Evolutionary conservation across 2,888 invertebrate genomes (phyloP).

Genomic region (Punctoribates punctum): DNA sequence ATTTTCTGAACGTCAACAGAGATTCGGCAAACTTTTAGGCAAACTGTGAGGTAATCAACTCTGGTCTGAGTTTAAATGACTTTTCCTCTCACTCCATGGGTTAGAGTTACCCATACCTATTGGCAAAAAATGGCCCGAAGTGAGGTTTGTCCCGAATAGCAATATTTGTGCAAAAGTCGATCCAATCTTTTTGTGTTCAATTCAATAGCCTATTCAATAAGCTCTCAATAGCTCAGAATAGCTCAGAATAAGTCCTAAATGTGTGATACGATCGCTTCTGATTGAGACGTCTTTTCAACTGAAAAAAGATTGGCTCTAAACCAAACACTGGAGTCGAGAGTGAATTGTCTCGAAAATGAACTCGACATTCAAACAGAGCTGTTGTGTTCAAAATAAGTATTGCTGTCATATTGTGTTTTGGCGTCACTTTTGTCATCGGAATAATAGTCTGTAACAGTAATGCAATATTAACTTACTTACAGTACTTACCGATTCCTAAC

Average conservation of each 20-base stretch:
- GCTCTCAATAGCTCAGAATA: background rate
- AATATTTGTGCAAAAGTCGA: background rate
- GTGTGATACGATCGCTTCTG: slow-evolving; percentile 32
- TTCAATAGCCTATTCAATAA: background rate
- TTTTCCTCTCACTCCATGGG: background rate
- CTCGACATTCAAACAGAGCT: background rate
- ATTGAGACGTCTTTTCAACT: slow-evolving; percentile 9
- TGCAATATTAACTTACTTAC: slow-evolving; percentile 17
- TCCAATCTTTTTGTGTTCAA: slow-evolving; percentile 7
- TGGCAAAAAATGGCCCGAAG: background rate
- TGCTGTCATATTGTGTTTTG: slow-evolving; percentile 33
- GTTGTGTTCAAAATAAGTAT: background rate
- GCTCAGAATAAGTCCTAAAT: background rate
- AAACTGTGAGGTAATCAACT: background rate
- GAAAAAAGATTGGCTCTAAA: background rate
- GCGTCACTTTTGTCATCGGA: slow-evolving; percentile 19
- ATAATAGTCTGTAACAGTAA: slow-evolving; percentile 15
- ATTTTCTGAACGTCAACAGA: too few relatives aligned
- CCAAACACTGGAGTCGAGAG: background rate
- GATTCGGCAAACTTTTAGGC: too few relatives aligned
- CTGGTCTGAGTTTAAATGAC: background rate
- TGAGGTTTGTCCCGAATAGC: background rate
- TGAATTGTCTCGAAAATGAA: slow-evolving; percentile 26
- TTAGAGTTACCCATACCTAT: slow-evolving; percentile 22
- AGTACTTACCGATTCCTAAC: background rate